Evolutionary conservation across 1,140 invertebrate species (phyloP), one percentile per base, ranked within the genome.

Genomic region (Uloborus diversus): DNA sequence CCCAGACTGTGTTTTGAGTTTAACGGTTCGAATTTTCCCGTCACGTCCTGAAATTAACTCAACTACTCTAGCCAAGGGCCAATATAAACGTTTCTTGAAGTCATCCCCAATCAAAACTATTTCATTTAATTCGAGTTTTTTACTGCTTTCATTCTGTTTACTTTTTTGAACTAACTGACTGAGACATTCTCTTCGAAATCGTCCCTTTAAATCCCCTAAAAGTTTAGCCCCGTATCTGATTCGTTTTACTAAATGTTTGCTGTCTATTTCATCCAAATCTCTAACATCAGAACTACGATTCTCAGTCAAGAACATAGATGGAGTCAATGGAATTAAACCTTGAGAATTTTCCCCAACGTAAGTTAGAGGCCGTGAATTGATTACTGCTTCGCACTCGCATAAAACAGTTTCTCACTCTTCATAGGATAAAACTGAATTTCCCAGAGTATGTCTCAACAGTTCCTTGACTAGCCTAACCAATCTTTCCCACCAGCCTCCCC

Each of bases 261-360:
- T 3, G 37, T 14, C 23, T 32, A 27, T 68, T 64, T 0, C 82
- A 79, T 17, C 85, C 85, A 2, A 9, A 23, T 56, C 11, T 7
- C 7, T 17, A 14, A 11, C 7, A 13, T 13, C 32, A 5, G 2
- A 27, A 30, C 9, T 27, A 17, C 14, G 17, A 14, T 47, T 66
- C 27, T 66, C 4, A 30, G 14, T 27, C 9, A 66, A n/a, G n/a
- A 81, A 84, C 62, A 81, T 79, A 28, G 75, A 76, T n/a, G 82
- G 79, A 14, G 83, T 83, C 33, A 84, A 61, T 20, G 78, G 61
- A 25, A 33, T 30, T n/a, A 30, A 17, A 49, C 83, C 83, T 13
- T 20, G 11, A 9, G 73, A 35, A 59, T 84, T 56, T 4, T 37
- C 35, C 0, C 32, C 25, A 23, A 69, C 37, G 35, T 81, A 75